A percentile compares a stretch with the other conserved stretches of the same genome.
phyloP scores from a whole-genome alignment of 2,113 vertebrate genomes.

The Leiothrix lutea region DNA sequence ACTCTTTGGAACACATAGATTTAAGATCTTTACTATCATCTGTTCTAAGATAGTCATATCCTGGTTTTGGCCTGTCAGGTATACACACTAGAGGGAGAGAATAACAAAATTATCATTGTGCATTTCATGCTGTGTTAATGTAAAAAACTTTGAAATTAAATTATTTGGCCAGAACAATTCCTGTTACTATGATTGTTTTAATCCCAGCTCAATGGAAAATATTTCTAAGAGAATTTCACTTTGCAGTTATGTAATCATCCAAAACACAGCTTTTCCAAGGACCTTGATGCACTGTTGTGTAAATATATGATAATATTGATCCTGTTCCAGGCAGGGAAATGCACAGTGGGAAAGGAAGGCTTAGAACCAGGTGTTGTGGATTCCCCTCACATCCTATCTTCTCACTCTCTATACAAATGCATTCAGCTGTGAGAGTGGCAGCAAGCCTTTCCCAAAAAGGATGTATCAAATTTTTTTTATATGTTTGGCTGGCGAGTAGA shows the following conservation, averaged over 20 bases:
- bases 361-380: background rate
- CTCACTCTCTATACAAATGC: background rate
- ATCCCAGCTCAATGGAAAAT: background rate
- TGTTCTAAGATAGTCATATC: background rate
- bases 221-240: background rate
- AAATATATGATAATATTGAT: background rate
- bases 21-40: background rate
- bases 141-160: background rate
- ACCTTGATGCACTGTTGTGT: background rate
- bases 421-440: background rate
- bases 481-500: background rate
- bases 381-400: conserved; percentile 1
- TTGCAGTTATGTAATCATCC: background rate
- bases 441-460: background rate
- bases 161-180: background rate
- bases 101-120: background rate
- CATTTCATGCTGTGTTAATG: background rate
- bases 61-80: background rate
- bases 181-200: background rate
- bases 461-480: background rate
- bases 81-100: background rate
- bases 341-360: background rate
- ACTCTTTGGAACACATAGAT: background rate
- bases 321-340: background rate
- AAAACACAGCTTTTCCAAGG: background rate